A percentile compares a stretch with the other conserved stretches of the same genome.
phyloP scores from a whole-genome alignment of 2,113 vertebrate genomes.

The Nothobranchius kuhntae region DNA sequence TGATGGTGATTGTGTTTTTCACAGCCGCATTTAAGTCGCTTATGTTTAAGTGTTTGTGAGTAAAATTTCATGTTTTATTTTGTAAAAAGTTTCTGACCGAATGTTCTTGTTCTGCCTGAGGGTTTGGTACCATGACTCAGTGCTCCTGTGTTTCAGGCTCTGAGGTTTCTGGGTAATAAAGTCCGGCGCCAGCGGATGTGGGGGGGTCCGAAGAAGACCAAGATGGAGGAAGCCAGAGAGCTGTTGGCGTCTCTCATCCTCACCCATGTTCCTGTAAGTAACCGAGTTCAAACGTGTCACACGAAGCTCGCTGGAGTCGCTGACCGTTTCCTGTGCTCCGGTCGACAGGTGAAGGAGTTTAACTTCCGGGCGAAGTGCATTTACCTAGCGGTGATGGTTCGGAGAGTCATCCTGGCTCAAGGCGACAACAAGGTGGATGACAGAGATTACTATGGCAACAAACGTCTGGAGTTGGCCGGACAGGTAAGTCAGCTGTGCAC shows the following conservation, averaged over 20 bases:
- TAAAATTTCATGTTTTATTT: neutral
- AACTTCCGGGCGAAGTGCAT: slow-evolving; percentile 98
- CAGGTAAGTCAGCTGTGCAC: slow-evolving; percentile 79
- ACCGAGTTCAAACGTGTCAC: neutral
- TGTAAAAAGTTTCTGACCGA: neutral
- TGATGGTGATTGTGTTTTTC: neutral
- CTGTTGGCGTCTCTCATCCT: slow-evolving; percentile 94
- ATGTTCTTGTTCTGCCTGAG: neutral
- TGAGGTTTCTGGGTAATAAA: slow-evolving; percentile 97
- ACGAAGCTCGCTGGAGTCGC: neutral
- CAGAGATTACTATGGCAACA: slow-evolving; percentile 98
- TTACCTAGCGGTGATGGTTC: slow-evolving; percentile 97
- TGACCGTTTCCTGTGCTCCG: neutral
- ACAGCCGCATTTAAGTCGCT: neutral
- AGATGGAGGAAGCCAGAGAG: slow-evolving; percentile 98
- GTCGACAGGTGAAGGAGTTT: slow-evolving; percentile 93
- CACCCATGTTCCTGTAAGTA: slow-evolving; percentile 88
- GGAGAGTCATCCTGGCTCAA: slow-evolving; percentile 96
- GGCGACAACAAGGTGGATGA: slow-evolving; percentile 97
- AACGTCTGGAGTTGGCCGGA: slow-evolving; percentile 94
- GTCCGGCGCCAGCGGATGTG: slow-evolving; percentile 96
- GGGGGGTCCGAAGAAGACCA: slow-evolving; percentile 98
- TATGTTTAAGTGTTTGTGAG: neutral
- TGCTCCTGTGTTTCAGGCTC: slow-evolving; percentile 79
- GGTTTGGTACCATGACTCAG: neutral